Base-by-base conservation (phyloP, 2,797 vertebrate species). In the Garrulus glandarius region DNA sequence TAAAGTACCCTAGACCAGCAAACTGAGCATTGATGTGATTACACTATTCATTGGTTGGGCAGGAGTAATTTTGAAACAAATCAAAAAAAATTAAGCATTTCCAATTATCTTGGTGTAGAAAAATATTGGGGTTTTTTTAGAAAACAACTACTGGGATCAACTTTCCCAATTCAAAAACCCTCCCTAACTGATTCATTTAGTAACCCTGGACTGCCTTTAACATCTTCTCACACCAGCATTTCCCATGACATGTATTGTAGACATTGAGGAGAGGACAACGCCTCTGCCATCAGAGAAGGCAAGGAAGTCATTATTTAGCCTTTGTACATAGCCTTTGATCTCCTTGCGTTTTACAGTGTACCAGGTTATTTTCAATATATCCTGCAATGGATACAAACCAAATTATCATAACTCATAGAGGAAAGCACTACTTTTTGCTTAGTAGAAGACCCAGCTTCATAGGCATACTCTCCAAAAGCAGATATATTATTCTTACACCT, bases 281-380 rank as follows among this genome's bases (percentile, higher is more conserved):
- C 22, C 39, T 86, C n/a, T 3, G 1, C 41, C 72, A 72, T 32
- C n/a, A 88, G 46, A 81, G 39, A 78, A 79, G 67, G 34, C 2
- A 3, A 78, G 56, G 56, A 91, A 87, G 23, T 52, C 7, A 44
- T 71, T 90, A 77, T 55, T 80, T 65, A 86, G 65, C 26, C 32
- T 69, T 61, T 49, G 34, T 52, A 76, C 18, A n/a, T 29, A 81
- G 39, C 34, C 65, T 72, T 87, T 86, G 61, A 72, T 72, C 57
- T 59, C 67, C 43, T 50, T 4, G 1, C 0, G 1, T 69, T 91
- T 77, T 80, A 77, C 53, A 86, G n/a, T 9, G 32, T 80, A 56
- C 34, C 76, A 83, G 83, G 68, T 74, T 80, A 77, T 85, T 92
- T 94, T 53, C 84, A 85, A 26, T 70, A 47, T 36, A 80, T 72